A percentile compares a stretch with the other conserved stretches of the same genome.
phyloP scores from a whole-genome alignment of 1,140 invertebrate genomes.

The Caenorhabditis brenneri region DNA sequence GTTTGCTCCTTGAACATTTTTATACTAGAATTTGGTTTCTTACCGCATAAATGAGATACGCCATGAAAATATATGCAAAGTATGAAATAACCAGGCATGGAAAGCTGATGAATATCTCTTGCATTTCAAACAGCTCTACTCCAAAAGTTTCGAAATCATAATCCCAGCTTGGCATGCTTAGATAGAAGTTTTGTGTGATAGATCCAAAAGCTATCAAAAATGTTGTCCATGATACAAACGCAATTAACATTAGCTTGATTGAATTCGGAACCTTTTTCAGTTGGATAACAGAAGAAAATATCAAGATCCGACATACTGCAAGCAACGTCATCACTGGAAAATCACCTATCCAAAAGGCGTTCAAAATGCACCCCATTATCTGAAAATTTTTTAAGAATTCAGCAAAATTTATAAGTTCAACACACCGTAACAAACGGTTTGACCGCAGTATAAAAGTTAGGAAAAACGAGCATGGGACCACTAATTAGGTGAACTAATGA shows the following conservation, averaged over 20 bases:
- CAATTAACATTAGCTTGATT: not conserved
- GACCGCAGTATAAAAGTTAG: not conserved
- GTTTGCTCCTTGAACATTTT: too few species aligned
- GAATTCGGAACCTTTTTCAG: not conserved
- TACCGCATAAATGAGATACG: not conserved
- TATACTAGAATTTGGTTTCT: not conserved
- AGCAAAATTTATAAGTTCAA: too few species aligned
- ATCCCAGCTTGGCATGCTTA: not conserved
- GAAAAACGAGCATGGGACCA: not conserved
- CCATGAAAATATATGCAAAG: not conserved
- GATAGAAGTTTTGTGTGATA: not conserved
- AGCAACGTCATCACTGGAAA: not conserved
- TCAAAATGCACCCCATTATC: slow-evolving; percentile 9
- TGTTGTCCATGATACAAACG: not conserved
- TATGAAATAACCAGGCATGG: not conserved
- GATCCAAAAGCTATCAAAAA: not conserved
- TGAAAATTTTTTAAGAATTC: not conserved
- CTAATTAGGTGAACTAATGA: not conserved
- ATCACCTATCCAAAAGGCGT: not conserved
- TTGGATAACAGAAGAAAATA: not conserved
- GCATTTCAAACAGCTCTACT: not conserved
- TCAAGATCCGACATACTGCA: not conserved
- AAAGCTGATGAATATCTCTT: not conserved
- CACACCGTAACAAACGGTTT: not conserved
- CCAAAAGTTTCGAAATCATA: not conserved